A percentile compares a stretch with the other conserved stretches of the same genome.
These are phyloP conservation scores for Drosophila rufa DNA, from an alignment of 1,140 invertebrate genomes.

Conservation along the genomic window DNA sequence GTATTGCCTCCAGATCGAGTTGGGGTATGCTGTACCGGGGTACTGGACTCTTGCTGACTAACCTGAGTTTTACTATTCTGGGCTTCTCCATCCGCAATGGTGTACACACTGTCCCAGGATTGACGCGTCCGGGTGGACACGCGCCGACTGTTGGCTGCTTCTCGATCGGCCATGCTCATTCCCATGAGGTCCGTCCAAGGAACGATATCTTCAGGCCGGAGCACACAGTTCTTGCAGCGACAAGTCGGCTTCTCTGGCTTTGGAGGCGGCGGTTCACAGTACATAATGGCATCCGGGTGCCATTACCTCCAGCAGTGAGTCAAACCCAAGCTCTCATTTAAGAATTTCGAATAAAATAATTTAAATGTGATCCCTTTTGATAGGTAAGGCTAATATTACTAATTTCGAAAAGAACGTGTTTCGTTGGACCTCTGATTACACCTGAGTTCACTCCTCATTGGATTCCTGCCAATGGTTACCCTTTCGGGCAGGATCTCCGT, in stretches of 20 bases:
- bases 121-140: not conserved
- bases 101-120: constrained; percentile 11
- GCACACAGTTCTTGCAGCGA: constrained; percentile 24
- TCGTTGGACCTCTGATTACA: not conserved
- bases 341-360: constrained; percentile 2
- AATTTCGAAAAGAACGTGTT: not conserved
- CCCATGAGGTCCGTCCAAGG: constrained; percentile 2
- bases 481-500: not conserved
- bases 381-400: not conserved
- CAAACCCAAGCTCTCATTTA: constrained; percentile 12
- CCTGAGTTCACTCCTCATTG: not conserved
- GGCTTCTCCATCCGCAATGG: not conserved
- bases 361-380: constrained; percentile 21
- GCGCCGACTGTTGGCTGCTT: not conserved
- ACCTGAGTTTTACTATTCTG: not conserved
- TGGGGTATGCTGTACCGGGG: not conserved
- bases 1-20: not conserved
- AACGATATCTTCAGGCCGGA: not conserved
- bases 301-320: constrained; percentile 1
- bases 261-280: not conserved
- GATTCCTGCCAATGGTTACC: constrained; percentile 2
- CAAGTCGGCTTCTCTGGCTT: not conserved
- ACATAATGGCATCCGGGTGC: constrained; percentile 1
- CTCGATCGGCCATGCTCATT: not conserved
- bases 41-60: not conserved